Conservation (phyloP, 2,113 vertebrate species). For the Ophiodon elongatus region DNA sequence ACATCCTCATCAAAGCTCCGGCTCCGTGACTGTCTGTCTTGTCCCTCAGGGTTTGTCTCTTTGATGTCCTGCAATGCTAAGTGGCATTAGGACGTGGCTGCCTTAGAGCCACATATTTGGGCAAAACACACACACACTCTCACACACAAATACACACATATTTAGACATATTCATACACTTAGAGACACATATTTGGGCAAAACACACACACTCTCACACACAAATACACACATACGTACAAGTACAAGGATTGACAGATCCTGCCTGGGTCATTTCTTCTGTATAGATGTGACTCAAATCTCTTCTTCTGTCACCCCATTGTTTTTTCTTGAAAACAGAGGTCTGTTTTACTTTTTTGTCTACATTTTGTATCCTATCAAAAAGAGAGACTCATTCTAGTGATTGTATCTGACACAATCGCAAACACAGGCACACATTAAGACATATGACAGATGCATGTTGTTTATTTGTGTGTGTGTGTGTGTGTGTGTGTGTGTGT, state of each 20-base stretch:
- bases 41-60: slow-evolving; percentile 53
- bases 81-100: slow-evolving; percentile 49
- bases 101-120: slow-evolving; percentile 29
- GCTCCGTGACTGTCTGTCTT: slow-evolving; percentile 39
- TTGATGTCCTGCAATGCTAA: slow-evolving; percentile 61
- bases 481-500: slow-evolving; percentile 10
- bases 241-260: background rate
- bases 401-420: background rate
- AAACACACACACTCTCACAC: background rate
- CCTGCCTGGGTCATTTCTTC: slow-evolving; percentile 14
- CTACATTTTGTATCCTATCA: background rate
- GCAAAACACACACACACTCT: background rate
- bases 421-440: background rate
- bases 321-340: background rate
- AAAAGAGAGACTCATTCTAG: background rate
- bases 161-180: too few relatives aligned
- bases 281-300: background rate
- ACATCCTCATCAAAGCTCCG: slow-evolving; percentile 61
- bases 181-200: slow-evolving; percentile 24
- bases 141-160: slow-evolving; percentile 2
- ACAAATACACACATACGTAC: background rate
- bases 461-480: background rate
- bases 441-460: background rate
- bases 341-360: slow-evolving; percentile 2
- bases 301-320: background rate